Evolutionary conservation across 2,113 vertebrate genomes (phyloP).

Genomic region (Rhinoptilus africanus): DNA sequence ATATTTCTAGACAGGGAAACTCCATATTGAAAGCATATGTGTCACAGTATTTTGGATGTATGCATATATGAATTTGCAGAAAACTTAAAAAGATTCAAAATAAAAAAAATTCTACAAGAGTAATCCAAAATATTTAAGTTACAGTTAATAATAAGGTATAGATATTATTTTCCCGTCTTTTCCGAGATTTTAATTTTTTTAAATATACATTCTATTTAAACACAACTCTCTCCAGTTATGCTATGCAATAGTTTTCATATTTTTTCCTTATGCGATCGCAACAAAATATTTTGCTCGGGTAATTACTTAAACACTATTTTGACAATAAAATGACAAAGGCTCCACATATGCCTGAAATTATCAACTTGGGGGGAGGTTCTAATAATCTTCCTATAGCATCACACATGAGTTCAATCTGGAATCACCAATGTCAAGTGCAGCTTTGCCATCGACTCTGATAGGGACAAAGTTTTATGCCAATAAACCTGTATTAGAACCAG

Average conservation of each 20-base stretch:
- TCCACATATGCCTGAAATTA: background rate
- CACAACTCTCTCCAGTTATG: background rate
- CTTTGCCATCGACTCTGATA: fast-evolving
- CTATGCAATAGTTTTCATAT: background rate
- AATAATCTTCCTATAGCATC: background rate
- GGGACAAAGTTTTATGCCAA: background rate
- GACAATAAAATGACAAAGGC: background rate
- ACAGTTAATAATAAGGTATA: background rate
- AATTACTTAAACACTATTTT: background rate
- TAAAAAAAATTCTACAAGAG: background rate
- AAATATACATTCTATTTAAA: background rate
- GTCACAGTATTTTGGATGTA: background rate
- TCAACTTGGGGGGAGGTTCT: background rate
- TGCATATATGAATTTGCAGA: background rate
- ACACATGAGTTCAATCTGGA: background rate
- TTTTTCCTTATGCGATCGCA: background rate
- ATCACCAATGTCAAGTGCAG: background rate
- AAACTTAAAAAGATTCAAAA: background rate
- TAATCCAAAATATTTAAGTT: background rate
- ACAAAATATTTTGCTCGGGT: background rate
- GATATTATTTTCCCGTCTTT: background rate
- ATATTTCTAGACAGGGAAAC: background rate
- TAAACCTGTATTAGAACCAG: background rate
- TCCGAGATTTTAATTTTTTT: background rate
- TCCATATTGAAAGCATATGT: background rate